Base-by-base conservation (phyloP, 2,113 vertebrate species). In the Odocoileus hemionus region DNA sequence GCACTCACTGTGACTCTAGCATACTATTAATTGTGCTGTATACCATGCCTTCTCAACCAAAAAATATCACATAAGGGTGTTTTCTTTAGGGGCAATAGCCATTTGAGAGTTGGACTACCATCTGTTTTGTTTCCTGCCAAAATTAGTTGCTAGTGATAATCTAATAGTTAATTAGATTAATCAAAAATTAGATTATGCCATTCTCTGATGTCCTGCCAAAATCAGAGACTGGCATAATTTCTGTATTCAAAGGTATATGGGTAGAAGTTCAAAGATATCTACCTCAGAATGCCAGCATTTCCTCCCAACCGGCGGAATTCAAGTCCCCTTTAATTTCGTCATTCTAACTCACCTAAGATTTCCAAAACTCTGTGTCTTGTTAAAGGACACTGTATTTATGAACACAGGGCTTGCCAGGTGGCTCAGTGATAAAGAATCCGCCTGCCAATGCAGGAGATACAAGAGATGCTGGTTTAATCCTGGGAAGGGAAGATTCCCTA, bases 401-500 rank as follows among this genome's bases (percentile, higher is more conserved):
- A 74, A 93, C 17, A 15, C 0, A 54, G 39, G 70, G 1, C 12
- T 26, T 76, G 39, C 39, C 23, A 43, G 23, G 39, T 43, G 70
- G 70, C 12, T 43, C 39, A 26, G 23, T 43, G 36, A 43, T 76
- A 26, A 43, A 43, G 39, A 76, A 43, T 43, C 70, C 0, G 1
- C 39, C 70, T 43, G 11, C 23, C 21, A 76, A 0, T 23, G 19
- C 67, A 74, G 19, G 36, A 74, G 67, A 39, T 39, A 43, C 23
- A 43, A 43, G 12, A 43, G 23, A 7, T 0, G 1, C 36, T 23
- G 21, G 21, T 43, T 74, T 1, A 0, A 26, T 76, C 23, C 39
- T 43, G 23, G 23, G 12, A 15, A 15, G 39, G 23, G 39, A 76
- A 76, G 23, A 76, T 76, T 39, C 12, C 11, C 23, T 43, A 15